Conservation (phyloP, 2,797 vertebrate genomes). For the Schizothorax lantsangensis region DNA sequence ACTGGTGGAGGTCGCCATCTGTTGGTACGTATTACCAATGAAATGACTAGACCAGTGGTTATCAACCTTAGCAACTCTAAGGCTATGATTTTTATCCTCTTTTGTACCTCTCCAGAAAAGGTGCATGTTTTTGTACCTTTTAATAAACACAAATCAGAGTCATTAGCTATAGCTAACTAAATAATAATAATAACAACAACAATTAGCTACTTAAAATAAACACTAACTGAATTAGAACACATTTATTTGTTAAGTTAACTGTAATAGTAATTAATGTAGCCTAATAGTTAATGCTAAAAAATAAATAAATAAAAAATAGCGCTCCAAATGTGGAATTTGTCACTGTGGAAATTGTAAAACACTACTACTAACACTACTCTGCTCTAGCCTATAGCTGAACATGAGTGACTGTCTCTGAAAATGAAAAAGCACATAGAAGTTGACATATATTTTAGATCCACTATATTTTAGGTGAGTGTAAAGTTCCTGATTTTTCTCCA, state of each 20-base stretch:
- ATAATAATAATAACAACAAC: not conserved
- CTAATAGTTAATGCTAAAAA: not conserved
- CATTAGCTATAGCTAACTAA: not conserved
- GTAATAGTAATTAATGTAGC: not conserved
- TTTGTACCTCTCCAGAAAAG: not conserved
- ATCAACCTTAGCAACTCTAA: not conserved
- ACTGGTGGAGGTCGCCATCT: conserved; percentile 73
- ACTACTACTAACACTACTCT: too few relatives aligned
- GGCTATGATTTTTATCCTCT: not conserved
- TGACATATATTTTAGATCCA: not conserved
- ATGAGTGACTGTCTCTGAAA: not conserved
- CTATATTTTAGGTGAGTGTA: not conserved
- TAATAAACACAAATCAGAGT: not conserved
- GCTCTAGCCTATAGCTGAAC: not conserved
- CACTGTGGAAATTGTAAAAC: not conserved
- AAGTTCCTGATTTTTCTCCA: not conserved
- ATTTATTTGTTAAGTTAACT: not conserved
- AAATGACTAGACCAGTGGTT: not conserved
- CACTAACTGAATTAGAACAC: not conserved
- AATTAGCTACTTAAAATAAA: not conserved
- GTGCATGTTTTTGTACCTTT: not conserved
- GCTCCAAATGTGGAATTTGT: not conserved
- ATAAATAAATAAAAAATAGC: not conserved
- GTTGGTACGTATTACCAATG: conserved; percentile 59
- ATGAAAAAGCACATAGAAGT: not conserved